These are phyloP conservation scores for Oreochromis spilurus DNA, from an alignment of 2,113 vertebrate species.

Conservation along the genomic window DNA sequence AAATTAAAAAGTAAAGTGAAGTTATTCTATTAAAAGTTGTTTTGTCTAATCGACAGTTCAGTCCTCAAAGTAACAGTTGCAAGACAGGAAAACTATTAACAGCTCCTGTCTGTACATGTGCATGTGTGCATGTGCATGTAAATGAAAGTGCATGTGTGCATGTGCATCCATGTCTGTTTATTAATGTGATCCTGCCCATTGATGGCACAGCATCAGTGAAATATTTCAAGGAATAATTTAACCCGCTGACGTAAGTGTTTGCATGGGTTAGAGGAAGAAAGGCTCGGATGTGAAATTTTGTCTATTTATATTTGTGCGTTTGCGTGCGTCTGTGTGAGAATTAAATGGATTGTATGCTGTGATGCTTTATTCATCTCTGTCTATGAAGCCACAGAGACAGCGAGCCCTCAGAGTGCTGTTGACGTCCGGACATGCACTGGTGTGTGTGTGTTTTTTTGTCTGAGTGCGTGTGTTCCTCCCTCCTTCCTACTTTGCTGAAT, in stretches of 20 bases:
- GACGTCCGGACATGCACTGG: background rate
- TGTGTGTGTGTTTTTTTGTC: background rate
- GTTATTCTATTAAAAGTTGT: background rate
- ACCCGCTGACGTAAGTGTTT: background rate
- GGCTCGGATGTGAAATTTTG: background rate
- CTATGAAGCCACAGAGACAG: background rate
- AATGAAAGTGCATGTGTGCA: background rate
- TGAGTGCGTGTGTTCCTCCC: background rate
- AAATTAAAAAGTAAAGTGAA: background rate
- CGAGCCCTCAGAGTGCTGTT: background rate
- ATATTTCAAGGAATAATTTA: background rate
- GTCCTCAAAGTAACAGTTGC: background rate
- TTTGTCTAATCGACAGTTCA: background rate
- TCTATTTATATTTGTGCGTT: constrained; percentile 7
- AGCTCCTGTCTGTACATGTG: background rate
- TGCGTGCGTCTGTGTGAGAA: background rate
- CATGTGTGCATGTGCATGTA: background rate
- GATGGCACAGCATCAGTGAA: background rate
- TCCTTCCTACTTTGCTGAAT: background rate
- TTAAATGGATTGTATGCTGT: constrained; percentile 7
- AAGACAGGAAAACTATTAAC: background rate
- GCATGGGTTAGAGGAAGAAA: background rate
- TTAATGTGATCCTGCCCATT: background rate
- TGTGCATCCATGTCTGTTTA: background rate
- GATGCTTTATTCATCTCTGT: background rate